phyloP scores from a whole-genome alignment of 2,113 vertebrate genomes.

The Tetrao urogallus region DNA sequence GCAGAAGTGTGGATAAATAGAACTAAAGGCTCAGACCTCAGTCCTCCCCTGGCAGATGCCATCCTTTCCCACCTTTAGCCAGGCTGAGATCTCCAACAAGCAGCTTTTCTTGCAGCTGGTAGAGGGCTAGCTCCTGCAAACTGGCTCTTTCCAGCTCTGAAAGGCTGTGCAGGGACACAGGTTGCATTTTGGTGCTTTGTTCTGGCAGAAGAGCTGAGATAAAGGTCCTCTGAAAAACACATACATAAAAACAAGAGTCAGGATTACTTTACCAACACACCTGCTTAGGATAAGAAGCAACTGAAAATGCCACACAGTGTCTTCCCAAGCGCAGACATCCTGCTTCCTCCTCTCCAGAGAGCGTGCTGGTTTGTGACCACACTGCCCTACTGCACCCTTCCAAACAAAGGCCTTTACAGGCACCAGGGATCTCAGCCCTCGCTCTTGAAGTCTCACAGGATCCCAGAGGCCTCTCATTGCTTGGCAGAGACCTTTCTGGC shows the following conservation, averaged over 20 bases:
- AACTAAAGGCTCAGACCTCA: rapidly evolving
- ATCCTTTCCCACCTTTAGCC: neutral
- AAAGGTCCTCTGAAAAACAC: neutral
- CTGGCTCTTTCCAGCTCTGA: slow-evolving; percentile 56
- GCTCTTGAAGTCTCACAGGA: neutral
- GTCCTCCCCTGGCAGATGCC: neutral
- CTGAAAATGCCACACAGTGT: neutral
- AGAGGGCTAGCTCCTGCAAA: slow-evolving; percentile 32
- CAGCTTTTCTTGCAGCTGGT: slow-evolving; percentile 41
- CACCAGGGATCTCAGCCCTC: neutral
- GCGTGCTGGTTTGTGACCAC: rapidly evolving
- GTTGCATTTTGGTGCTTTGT: slow-evolving; percentile 1
- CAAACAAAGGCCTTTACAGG: neutral
- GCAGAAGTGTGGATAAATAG: rapidly evolving
- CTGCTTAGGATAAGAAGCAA: neutral
- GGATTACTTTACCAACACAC: rapidly evolving
- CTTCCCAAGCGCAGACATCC: neutral
- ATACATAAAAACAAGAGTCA: rapidly evolving
- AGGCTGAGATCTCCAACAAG: neutral
- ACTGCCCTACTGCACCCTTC: rapidly evolving
- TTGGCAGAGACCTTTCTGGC: neutral
- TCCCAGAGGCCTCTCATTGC: neutral
- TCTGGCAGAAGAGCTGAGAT: neutral
- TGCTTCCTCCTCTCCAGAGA: neutral
- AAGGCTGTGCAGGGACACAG: slow-evolving; percentile 47